Base-by-base conservation (phyloP, 2,797 vertebrate genomes). In the Dendrocincla fuliginosa region DNA sequence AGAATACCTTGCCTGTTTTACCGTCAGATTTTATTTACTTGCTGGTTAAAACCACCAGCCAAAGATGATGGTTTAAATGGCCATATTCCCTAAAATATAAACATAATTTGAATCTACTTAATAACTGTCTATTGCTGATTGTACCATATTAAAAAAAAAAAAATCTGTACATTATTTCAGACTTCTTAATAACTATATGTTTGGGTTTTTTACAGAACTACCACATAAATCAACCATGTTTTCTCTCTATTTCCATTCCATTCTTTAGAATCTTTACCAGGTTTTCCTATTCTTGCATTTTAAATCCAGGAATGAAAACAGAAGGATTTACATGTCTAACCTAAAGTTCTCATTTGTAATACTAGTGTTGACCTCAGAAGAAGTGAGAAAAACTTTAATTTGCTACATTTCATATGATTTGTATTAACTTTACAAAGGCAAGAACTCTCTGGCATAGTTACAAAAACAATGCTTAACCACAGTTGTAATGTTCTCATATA, bases 361-460 rank as follows among this genome's bases (percentile, higher is more conserved):
- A 59, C 6, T 47, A 32, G 3, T 2, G 0, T 39, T 63, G 41
- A 64, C 20, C 32, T 23, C 24, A 85, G 39, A 81, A 77, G 14
- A 55, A 52, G 6, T 16, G 61, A 74, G 13, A n/a, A 67, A 87
- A 89, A 49, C 1, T 35, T 73, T 16, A 23, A 37, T 32, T 6
- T 64, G 5, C 15, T 47, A n/a, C 1, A 1, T 71, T 56, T 68
- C 13, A 28, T 50, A 14, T 0, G 0, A 53, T 41, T 49, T 61
- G 1, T 61, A 35, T 46, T 53, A 42, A 28, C 10, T 82, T 86
- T 65, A 39, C 20, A 83, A 73, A 80, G n/a, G 7, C 7, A 71
- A 73, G 8, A 42, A 32, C 4, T 64, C 14, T 42, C 46, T 61
- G 37, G 4, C 11, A 53, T 39, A 61, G 32, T 18, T 63, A 57